Base-by-base conservation (phyloP, 2,797 vertebrate genomes). In the Syngnathus rostellatus region DNA sequence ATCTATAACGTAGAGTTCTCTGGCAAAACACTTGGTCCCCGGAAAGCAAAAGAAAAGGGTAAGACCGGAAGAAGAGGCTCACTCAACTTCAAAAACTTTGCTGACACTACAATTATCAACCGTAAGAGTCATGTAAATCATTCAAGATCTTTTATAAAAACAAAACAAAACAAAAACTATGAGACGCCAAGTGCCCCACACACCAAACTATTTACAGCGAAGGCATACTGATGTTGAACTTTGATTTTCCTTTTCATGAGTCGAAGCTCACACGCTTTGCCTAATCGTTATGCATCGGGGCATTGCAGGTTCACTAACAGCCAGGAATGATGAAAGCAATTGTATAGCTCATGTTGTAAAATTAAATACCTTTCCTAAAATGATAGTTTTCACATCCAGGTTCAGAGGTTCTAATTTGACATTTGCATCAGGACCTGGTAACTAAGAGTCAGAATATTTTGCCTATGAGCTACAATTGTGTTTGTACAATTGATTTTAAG, bases 181-280 rank as follows among this genome's bases (percentile, higher is more conserved):
- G 25, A 39, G 19, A 25, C 6, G 2, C 9, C 5, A 23, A 37
- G 14, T 48, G 62, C 40, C 62, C 25, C 12, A 62, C 12, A 43
- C 19, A 87, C 74, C 62, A 65, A 83, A 70, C 72, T 81, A 87
- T 87, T 81, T 80, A 66, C 75, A 79, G 65, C 14, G 17, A 68
- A 61, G 72, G 78, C 68, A 75, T 72, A 71, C 73, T 72, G 68
- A 79, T 67, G 70, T 72, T 68, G 81, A 79, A 83, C 85, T 87
- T 85, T 81, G 65, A 77, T 81, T 88, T 85, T 80, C 81, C 74
- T 53, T 74, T 88, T 86, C 78, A 81, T 81, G 79, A 76, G 69
- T 84, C 63, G 76, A 74, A 85, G 83, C 73, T 75, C 76, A 79
- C 75, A 84, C 69, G 38, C 69, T 46, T 19, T 58, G 14, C 14